phyloP scores from a whole-genome alignment of 2,797 vertebrate genomes.

The Champsocephalus esox region DNA sequence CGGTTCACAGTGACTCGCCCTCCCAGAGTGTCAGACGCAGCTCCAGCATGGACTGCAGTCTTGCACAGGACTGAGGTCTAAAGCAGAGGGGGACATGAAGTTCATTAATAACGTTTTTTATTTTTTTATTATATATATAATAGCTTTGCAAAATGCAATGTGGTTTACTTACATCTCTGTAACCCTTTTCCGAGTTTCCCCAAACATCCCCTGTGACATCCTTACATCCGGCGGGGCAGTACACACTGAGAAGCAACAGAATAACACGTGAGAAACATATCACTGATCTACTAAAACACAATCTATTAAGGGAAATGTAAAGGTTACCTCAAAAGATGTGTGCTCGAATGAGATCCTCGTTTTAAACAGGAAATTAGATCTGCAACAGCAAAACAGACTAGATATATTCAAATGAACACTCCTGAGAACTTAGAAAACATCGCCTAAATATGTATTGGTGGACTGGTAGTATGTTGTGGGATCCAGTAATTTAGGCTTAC shows the following conservation, averaged over 20 bases:
- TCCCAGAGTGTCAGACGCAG: conserved; percentile 83
- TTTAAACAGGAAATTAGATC: conserved; percentile 90
- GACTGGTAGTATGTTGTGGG: background rate
- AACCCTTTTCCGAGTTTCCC: conserved; percentile 88
- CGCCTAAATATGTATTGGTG: conserved; percentile 1
- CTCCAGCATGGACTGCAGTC: conserved; percentile 88
- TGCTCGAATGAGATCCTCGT: conserved; percentile 87
- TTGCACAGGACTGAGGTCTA: conserved; percentile 92
- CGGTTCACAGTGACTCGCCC: conserved; percentile 83
- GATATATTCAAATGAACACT: background rate
- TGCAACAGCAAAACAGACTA: conserved; percentile 61
- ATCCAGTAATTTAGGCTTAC: conserved; percentile 38
- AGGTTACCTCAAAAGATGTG: conserved; percentile 82
- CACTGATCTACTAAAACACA: background rate
- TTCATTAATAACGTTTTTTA: background rate
- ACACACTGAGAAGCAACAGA: conserved; percentile 79
- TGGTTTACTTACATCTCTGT: conserved; percentile 88
- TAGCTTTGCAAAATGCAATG: background rate
- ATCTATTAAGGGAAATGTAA: background rate
- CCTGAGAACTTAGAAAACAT: background rate
- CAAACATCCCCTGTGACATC: conserved; percentile 88
- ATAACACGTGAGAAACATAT: conserved; percentile 19
- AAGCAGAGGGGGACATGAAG: background rate
- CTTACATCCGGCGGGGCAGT: conserved; percentile 91
- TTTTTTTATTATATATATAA: background rate